phyloP scores from a whole-genome alignment of 2,113 vertebrate species.

The Caretta caretta region DNA sequence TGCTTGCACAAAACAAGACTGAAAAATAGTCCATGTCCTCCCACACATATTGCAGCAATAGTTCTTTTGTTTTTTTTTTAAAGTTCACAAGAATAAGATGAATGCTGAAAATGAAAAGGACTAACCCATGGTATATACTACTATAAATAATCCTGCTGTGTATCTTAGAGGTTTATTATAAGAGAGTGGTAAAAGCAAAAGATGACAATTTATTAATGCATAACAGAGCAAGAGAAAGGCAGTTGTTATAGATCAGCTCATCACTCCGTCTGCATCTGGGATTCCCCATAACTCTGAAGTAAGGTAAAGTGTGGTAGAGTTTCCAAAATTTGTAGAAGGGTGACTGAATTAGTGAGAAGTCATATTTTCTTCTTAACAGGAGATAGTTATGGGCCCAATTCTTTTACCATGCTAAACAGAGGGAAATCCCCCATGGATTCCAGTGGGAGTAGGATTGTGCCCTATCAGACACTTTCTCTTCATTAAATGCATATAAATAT shows the following conservation, averaged over 20 bases:
- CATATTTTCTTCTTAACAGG: not conserved
- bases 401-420: not conserved
- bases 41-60: not conserved
- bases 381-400: not conserved
- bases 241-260: not conserved
- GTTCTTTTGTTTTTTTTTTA: too few relatives aligned
- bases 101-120: not conserved
- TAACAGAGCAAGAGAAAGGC: not conserved
- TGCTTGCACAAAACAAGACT: not conserved
- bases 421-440: not conserved
- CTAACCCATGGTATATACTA: not conserved
- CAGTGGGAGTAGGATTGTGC: not conserved
- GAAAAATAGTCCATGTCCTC: not conserved
- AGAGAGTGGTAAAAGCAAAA: not conserved
- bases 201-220: not conserved
- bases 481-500: not conserved
- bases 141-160: not conserved
- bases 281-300: not conserved
- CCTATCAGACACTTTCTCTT: not conserved
- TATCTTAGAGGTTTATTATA: not conserved
- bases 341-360: not conserved
- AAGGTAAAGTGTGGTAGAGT: not conserved
- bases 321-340: not conserved
- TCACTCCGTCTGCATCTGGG: not conserved
- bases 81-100: not conserved